These are phyloP conservation scores for Rhinogobius similis DNA, from an alignment of 2,113 vertebrate species.

Conservation along the genomic window DNA sequence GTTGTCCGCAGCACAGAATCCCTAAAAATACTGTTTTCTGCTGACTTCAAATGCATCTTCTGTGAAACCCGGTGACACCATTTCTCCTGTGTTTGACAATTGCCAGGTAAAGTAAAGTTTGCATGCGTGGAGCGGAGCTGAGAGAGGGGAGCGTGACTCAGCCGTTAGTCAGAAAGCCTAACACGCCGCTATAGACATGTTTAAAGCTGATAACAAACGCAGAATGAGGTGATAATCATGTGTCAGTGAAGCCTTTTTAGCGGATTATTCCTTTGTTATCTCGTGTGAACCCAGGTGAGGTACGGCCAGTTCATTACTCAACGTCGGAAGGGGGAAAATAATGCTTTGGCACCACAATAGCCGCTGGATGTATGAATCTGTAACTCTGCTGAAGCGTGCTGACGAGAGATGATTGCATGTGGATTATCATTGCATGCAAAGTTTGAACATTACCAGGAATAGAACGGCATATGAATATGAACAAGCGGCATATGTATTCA, in stretches of 20 bases:
- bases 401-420: slow-evolving; percentile 47
- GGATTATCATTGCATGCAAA: slow-evolving; percentile 41
- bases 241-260: neutral
- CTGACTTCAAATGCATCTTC: neutral
- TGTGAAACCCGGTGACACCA: neutral
- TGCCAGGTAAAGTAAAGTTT: slow-evolving; percentile 3
- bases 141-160: neutral
- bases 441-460: slow-evolving; percentile 42
- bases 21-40: neutral
- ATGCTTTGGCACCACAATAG: slow-evolving; percentile 15
- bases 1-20: neutral
- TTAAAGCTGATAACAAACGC: neutral
- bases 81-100: neutral
- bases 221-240: neutral
- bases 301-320: slow-evolving; percentile 24
- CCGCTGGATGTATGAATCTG: slow-evolving; percentile 33
- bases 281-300: slow-evolving; percentile 6
- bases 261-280: slow-evolving; percentile 4
- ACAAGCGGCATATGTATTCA: slow-evolving; percentile 9
- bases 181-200: neutral
- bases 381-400: slow-evolving; percentile 53
- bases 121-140: neutral
- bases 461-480: slow-evolving; percentile 41
- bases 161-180: slow-evolving; percentile 1
- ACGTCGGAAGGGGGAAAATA: slow-evolving; percentile 28